These are phyloP conservation scores for Lepeophtheirus nordmannii DNA, from an alignment of 2,888 invertebrate species.

Conservation along the genomic window DNA sequence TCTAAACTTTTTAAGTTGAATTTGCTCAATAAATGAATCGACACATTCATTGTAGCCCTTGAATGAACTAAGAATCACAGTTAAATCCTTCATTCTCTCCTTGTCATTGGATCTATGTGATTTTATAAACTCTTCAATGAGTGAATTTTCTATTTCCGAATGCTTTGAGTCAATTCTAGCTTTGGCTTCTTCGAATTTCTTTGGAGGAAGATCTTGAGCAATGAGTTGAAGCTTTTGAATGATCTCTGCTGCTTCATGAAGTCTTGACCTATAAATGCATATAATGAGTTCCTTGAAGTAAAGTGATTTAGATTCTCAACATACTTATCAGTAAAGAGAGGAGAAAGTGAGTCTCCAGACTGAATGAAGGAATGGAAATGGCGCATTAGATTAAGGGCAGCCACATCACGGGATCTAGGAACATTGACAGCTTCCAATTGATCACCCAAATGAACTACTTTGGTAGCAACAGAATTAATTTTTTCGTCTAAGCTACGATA, in stretches of 20 bases:
- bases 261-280: slow-evolving; percentile 38
- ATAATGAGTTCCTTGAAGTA: not conserved
- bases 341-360: slow-evolving; percentile 64
- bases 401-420: slow-evolving; percentile 80
- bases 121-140: slow-evolving; percentile 85
- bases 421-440: slow-evolving; percentile 92
- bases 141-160: slow-evolving; percentile 66
- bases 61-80: slow-evolving; percentile 78
- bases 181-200: slow-evolving; percentile 58
- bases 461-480: slow-evolving; percentile 90
- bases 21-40: slow-evolving; percentile 90
- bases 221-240: slow-evolving; percentile 91
- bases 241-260: slow-evolving; percentile 89
- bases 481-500: slow-evolving; percentile 86
- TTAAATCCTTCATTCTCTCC: slow-evolving; percentile 78
- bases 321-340: slow-evolving; percentile 72
- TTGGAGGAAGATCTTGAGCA: slow-evolving; percentile 78
- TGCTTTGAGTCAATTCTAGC: slow-evolving; percentile 74
- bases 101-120: slow-evolving; percentile 73
- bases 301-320: slow-evolving; percentile 23
- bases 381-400: slow-evolving; percentile 79
- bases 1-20: slow-evolving; percentile 40
- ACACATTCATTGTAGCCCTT: slow-evolving; percentile 92
- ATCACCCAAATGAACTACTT: slow-evolving; percentile 95
- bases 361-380: slow-evolving; percentile 81